Evolutionary conservation across 2,113 vertebrate genomes (phyloP).

Genomic region (Gambusia holbrooki): DNA sequence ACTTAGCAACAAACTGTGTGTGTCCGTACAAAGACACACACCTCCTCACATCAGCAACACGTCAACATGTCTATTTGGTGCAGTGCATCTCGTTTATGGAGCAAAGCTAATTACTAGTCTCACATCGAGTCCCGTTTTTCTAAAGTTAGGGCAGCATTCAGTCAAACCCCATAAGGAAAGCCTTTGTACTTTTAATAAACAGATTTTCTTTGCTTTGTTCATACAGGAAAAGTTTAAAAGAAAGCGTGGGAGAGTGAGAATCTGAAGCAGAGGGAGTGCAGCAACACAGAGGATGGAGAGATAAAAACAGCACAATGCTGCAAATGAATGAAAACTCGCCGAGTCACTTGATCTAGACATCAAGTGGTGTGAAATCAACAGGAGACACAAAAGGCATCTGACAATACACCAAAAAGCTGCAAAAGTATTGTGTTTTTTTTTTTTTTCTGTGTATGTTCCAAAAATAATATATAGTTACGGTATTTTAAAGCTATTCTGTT

Average conservation of each 20-base stretch:
- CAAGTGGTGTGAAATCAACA: slow-evolving; percentile 43
- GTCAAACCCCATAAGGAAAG: not conserved
- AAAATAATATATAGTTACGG: slow-evolving; percentile 80
- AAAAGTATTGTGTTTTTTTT: slow-evolving; percentile 47
- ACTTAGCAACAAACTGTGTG: too few species aligned
- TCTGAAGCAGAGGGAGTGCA: slow-evolving; percentile 20
- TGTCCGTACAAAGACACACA: too few species aligned
- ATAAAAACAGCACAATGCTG: slow-evolving; percentile 28
- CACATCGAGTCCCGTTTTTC: not conserved
- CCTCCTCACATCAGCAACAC: too few species aligned
- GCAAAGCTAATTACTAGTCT: too few species aligned
- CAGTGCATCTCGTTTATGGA: not conserved
- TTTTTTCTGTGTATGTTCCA: slow-evolving; percentile 80
- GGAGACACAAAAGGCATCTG: slow-evolving; percentile 49
- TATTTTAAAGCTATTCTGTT: slow-evolving; percentile 73
- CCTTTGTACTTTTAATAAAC: not conserved
- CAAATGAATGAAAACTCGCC: slow-evolving; percentile 32
- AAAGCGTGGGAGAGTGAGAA: slow-evolving; percentile 13
- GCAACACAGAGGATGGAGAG: slow-evolving; percentile 31
- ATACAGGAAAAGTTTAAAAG: slow-evolving; percentile 76
- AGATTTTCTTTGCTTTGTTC: slow-evolving; percentile 23
- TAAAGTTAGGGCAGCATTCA: not conserved
- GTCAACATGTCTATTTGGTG: too few species aligned
- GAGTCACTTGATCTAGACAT: slow-evolving; percentile 46
- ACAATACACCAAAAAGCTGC: slow-evolving; percentile 66